Percentiles rank a stretch among this genome's conserved stretches.
phyloP scores from a whole-genome alignment of 35 echinoderm and acorn worm genomes.

The Acanthaster planci region DNA sequence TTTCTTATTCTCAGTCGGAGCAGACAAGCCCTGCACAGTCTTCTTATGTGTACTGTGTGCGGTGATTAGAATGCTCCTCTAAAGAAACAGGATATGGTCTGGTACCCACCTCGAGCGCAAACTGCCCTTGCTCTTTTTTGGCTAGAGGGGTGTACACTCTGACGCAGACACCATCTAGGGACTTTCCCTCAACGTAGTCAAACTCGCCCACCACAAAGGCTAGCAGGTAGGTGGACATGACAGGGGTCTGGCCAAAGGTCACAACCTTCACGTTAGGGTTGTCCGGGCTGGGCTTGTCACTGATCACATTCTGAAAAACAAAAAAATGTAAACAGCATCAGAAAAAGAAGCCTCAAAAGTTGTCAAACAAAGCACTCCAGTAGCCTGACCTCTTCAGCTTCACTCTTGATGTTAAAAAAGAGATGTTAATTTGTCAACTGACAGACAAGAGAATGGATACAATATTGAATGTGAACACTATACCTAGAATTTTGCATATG shows the following conservation, averaged over 20 bases:
- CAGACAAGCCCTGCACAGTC: no score
- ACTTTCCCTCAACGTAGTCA: slow-evolving; percentile 92
- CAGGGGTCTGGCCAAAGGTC: slow-evolving; percentile 82
- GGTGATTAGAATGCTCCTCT: no score
- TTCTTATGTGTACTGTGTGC: no score
- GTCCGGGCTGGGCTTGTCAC: slow-evolving; percentile 62
- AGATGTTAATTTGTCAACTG: no score
- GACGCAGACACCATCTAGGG: slow-evolving; percentile 89
- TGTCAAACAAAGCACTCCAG: no score
- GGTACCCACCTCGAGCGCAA: slow-evolving; percentile 85
- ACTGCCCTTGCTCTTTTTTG: slow-evolving; percentile 90
- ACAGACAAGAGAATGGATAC: no score
- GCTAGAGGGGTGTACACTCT: slow-evolving; percentile 84
- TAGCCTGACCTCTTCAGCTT: no score
- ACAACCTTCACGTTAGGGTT: slow-evolving; percentile 63
- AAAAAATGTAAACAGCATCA: no score
- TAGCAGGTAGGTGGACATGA: slow-evolving; percentile 98
- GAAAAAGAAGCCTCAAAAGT: not conserved
- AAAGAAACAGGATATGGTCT: not conserved
- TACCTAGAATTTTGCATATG: no score
- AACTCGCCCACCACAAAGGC: slow-evolving; percentile 98
- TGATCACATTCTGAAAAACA: slow-evolving; percentile 80
- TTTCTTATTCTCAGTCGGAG: no score
- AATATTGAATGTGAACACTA: no score
- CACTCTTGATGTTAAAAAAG: no score